Conservation (phyloP, 2,113 vertebrate species). For the Chaetodon auriga region DNA sequence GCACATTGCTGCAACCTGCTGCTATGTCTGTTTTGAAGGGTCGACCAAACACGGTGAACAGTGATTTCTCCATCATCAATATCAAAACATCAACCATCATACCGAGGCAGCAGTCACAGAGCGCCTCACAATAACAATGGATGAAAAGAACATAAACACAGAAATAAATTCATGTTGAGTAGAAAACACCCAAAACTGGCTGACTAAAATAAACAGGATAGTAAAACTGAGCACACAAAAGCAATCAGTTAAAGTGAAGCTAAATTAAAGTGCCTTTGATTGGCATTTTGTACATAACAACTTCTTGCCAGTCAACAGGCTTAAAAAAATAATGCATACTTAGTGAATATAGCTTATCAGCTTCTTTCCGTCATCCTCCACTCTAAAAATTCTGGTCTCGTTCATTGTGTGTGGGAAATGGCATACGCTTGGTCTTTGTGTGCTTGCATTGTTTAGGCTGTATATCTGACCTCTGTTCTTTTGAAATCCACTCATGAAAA, state of each 20-base stretch:
- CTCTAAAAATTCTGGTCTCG: background rate
- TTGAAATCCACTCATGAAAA: background rate
- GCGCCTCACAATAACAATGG: background rate
- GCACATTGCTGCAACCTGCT: background rate
- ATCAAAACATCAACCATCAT: background rate
- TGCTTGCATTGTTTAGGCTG: background rate
- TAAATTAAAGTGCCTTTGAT: no score
- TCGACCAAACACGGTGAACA: background rate
- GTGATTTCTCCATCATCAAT: conserved; percentile 2
- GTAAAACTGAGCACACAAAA: background rate
- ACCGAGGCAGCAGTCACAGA: background rate
- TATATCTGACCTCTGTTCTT: background rate
- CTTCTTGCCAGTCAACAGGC: no score
- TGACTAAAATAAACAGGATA: background rate
- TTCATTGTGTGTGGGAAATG: background rate
- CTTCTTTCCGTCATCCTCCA: background rate
- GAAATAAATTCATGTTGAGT: background rate
- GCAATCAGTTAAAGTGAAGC: background rate
- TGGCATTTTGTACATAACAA: background rate
- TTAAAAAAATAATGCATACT: background rate
- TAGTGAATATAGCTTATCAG: background rate
- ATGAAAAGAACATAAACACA: background rate
- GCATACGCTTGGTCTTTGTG: background rate
- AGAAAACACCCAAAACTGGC: background rate
- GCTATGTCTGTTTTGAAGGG: background rate